Percentiles rank a stretch among this genome's conserved stretches.
phyloP scores from a whole-genome alignment of 2,797 vertebrate species.

The Darevskia mixta region DNA sequence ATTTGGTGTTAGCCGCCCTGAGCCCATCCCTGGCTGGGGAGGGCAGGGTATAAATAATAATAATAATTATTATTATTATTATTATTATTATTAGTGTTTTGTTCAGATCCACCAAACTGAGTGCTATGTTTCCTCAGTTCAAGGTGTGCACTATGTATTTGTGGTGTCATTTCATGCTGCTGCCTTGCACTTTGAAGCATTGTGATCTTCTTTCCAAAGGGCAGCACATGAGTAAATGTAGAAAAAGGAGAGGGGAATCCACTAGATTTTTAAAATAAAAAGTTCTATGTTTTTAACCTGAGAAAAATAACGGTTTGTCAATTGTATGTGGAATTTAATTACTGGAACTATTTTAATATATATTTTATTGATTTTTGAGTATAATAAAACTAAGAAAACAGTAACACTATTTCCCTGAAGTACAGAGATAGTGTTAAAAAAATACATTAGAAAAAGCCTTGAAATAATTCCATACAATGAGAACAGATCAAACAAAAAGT shows the following conservation, averaged over 20 bases:
- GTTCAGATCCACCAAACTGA: background rate
- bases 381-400: too few species aligned
- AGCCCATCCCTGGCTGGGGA: too few species aligned
- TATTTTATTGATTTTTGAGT: too few species aligned
- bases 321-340: background rate
- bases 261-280: background rate
- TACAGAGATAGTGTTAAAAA: too few species aligned
- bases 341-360: background rate
- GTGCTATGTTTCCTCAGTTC: too few species aligned
- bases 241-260: background rate
- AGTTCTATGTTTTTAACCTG: background rate
- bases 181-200: rapidly evolving
- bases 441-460: too few species aligned
- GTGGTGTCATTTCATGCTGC: rapidly evolving
- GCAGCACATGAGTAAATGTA: background rate
- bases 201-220: background rate
- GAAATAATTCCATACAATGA: too few species aligned
- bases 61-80: too few species aligned
- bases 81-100: rapidly evolving
- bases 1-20: too few species aligned
- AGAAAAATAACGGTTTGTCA: background rate
- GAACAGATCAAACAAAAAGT: too few species aligned
- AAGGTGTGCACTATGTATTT: rapidly evolving
- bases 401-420: too few species aligned
- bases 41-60: too few species aligned